Percentiles rank a stretch among this genome's conserved stretches.
These are phyloP conservation scores for Drosophila meridiana DNA, from an alignment of 2,888 invertebrate species.

Conservation along the genomic window DNA sequence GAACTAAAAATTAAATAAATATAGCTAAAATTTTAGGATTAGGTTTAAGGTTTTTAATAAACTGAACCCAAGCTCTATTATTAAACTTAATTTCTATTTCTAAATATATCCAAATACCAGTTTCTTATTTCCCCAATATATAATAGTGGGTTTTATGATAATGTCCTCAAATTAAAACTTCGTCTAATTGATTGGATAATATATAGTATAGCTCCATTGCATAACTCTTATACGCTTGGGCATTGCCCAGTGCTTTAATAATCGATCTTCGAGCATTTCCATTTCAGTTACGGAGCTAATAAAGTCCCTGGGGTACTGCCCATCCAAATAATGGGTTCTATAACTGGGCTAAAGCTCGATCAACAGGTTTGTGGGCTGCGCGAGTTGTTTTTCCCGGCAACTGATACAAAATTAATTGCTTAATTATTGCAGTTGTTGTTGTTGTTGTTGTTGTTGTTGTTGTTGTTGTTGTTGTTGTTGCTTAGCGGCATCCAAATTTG, in stretches of 20 bases:
- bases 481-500: slow-evolving; percentile 68
- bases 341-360: slow-evolving; percentile 53
- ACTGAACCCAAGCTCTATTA: too few species aligned
- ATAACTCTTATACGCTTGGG: background rate
- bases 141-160: background rate
- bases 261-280: background rate
- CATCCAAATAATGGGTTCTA: slow-evolving; percentile 30
- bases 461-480: slow-evolving; percentile 28
- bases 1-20: too few species aligned
- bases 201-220: background rate
- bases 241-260: background rate
- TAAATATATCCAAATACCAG: too few species aligned
- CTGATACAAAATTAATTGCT: slow-evolving; percentile 76
- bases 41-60: too few species aligned
- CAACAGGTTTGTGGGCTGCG: slow-evolving; percentile 68
- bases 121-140: background rate
- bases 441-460: slow-evolving; percentile 15
- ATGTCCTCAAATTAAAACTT: background rate
- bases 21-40: too few species aligned
- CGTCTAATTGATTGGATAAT: background rate
- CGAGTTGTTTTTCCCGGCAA: slow-evolving; percentile 66
- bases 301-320: slow-evolving; percentile 23
- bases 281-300: background rate
- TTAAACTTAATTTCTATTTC: too few species aligned
- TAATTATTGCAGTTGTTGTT: slow-evolving; percentile 60